Evolutionary conservation across 2,113 vertebrate genomes (phyloP).

Genomic region (Pantherophis guttatus): DNA sequence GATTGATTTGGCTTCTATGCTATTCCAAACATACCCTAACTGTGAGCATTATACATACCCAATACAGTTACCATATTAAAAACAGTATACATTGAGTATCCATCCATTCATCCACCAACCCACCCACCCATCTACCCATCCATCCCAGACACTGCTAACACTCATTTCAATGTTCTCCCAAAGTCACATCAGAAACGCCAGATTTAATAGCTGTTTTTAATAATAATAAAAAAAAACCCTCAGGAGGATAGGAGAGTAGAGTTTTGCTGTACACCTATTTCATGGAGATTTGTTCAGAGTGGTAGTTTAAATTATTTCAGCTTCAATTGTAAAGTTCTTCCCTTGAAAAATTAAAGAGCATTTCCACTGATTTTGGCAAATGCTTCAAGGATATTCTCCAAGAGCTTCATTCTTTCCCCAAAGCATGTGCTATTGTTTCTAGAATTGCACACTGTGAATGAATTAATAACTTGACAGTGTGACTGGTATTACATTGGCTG

Average conservation of each 20-base stretch:
- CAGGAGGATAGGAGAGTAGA: neutral
- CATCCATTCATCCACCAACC: neutral
- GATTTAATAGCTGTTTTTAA: neutral
- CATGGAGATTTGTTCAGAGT: neutral
- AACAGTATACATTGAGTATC: neutral
- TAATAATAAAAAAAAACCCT: neutral
- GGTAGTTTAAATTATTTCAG: neutral
- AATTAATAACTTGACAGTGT: slow-evolving; percentile 7
- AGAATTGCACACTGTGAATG: neutral
- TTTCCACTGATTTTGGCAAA: neutral
- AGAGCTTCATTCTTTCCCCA: neutral
- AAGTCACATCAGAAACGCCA: neutral
- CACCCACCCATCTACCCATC: neutral
- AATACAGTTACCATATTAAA: neutral
- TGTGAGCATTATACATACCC: neutral
- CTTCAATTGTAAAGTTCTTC: neutral
- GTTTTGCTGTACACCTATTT: neutral
- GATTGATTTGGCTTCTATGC: neutral
- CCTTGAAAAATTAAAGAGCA: neutral
- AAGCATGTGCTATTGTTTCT: neutral
- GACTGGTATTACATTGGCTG: neutral
- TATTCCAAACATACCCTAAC: neutral
- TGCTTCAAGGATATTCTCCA: neutral
- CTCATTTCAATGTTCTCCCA: neutral
- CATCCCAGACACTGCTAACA: neutral